Base-by-base conservation (phyloP, 2,797 vertebrate genomes). In the Halcyon smyrnensis region DNA sequence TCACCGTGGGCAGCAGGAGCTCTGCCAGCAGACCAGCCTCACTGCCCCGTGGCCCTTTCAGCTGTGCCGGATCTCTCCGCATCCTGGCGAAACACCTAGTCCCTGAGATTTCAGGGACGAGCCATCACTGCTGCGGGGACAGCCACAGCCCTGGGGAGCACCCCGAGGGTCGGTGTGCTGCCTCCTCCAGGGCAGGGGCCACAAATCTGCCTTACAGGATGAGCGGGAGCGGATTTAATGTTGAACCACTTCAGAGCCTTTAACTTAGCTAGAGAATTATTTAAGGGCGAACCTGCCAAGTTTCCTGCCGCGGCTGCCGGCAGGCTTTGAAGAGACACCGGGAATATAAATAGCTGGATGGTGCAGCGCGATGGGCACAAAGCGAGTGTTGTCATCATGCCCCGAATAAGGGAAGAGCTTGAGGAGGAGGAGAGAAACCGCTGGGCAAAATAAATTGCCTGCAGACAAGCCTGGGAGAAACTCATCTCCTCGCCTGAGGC, bases 321-420 rank as follows among this genome's bases (percentile, higher is more conserved):
- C 79, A 12, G 85, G 56, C 94, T 90, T 92, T 87, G 71, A 92
- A 92, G 89, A 64, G 25, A 64, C 6, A 30, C 81, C 0, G 6
- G 90, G 84, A 88, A 69, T 91, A 96, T 91, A 93, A 90, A 91
- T 94, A 91, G 95, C 92, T 51, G 88, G 90, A 87, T 96, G 93
- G 95, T 7, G 27, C 37, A 50, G 84, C 37, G 4, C 7, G 79
- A 96, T 68, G 89, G 95, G 89, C 46, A 10, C 92, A 85, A 79
- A 96, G 96, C 90, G 80, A 96, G 90, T 77, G 83, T 19, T 93
- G 87, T 95, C 93, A 87, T 71, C 2, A 28, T 93, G 93, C 57
- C 95, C 94, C 15, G 84, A 48, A 93, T 92, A 87, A 89, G 87
- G 77, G 93, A 64, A 78, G 79, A 90, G 88, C 85, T 91, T 7